A percentile compares a stretch with the other conserved stretches of the same genome.
These are phyloP conservation scores for Steinernema khuongi DNA, from an alignment of 1,140 invertebrate genomes.

Conservation along the genomic window DNA sequence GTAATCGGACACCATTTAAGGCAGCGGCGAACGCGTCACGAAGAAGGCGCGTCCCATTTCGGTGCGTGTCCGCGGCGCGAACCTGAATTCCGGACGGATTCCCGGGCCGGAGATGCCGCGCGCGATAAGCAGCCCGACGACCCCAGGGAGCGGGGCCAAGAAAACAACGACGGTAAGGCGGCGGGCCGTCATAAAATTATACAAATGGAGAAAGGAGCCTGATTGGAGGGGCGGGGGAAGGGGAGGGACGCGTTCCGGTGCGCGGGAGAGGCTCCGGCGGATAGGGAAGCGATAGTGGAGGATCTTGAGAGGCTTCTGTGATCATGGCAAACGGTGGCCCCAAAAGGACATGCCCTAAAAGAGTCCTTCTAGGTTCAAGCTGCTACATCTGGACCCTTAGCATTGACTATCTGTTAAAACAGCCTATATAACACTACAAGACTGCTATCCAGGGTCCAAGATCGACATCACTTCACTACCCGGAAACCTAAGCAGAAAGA, in stretches of 20 bases:
- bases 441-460: too few relatives aligned
- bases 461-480: too few relatives aligned
- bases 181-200: not conserved
- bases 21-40: constrained; percentile 6
- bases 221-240: not conserved
- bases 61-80: not conserved
- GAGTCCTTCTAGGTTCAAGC: too few relatives aligned
- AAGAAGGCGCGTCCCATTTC: constrained; percentile 13
- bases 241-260: not conserved
- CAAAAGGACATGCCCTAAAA: too few relatives aligned
- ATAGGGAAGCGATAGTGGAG: too few relatives aligned
- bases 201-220: not conserved
- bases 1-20: constrained; percentile 5
- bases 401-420: too few relatives aligned
- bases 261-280: not conserved
- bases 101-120: not conserved
- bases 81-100: constrained; percentile 2
- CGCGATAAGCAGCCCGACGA: not conserved
- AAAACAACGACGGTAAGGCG: constrained; percentile 12
- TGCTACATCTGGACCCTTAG: too few relatives aligned
- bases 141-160: not conserved
- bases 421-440: too few relatives aligned
- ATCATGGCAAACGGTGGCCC: too few relatives aligned
- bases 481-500: too few relatives aligned
- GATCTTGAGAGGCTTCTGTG: too few relatives aligned